Base-by-base conservation (phyloP, 2,113 vertebrate genomes). In the Ammodytes dubius region DNA sequence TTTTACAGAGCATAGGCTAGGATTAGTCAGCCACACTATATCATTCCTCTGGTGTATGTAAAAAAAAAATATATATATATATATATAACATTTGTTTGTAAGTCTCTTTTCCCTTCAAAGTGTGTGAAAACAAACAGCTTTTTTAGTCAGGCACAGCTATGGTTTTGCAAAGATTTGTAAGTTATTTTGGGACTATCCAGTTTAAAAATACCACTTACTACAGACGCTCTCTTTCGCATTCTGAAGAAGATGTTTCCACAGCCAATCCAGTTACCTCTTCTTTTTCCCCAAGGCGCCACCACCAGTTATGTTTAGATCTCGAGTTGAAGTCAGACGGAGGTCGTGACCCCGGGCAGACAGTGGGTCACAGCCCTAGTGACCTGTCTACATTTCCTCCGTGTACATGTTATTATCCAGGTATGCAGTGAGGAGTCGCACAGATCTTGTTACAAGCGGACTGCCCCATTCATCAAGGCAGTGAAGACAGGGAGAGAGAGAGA, bases 321-420 rank as follows among this genome's bases (percentile, higher is more conserved):
- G 39, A 72, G 67, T 66, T 47, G 68, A 77, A 81, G 85, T 92
- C 89, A 78, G 56, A 3, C 47, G 35, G 82, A 70, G 89, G 87
- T 88, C 61, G 6, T 4, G 73, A 84, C 82, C 87, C 70, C 0
- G 27, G 39, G 60, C 70, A 74, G 77, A 74, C 66, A 46, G 79
- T 50, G 40, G 91, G 83, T 91, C 83, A 65, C 45, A 59, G 75
- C 79, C 84, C 52, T 3, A 7, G 42, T 61, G 86, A 84, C 85
- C 79, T 35, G 70, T 81, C 82, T 82, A 50, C 79, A 53, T 78
- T 85, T 88, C 84, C 78, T 77, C 82, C 72, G 5, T 37, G 76
- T 79, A 79, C 71, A 73, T 81, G 80, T 90, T 87, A 89, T 91
- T 89, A 89, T 86, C 84, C 81, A 87, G 87, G 83, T 82, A 92